Evolutionary conservation across 92 coral and sea anemone genomes (phyloP).

Genomic region (Actinostola sp.): DNA sequence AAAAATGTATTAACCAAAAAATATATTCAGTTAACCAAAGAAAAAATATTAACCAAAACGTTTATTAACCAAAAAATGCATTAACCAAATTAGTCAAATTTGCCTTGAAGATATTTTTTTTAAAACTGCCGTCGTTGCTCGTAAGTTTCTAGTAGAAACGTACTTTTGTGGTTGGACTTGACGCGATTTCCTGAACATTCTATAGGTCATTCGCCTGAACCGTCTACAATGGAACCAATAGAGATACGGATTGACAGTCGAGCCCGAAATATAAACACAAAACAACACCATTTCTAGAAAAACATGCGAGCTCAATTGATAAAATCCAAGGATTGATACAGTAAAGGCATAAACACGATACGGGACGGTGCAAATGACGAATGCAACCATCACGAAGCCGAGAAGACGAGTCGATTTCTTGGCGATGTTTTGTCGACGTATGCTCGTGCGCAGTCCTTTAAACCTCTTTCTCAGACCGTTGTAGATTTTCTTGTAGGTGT

Average conservation of each 20-base stretch:
- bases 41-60: too few relatives aligned
- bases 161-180: too few relatives aligned
- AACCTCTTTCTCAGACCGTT: neutral
- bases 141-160: too few relatives aligned
- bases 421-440: constrained; percentile 2
- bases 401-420: constrained; percentile 3
- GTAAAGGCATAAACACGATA: constrained; percentile 9
- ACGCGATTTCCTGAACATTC: neutral
- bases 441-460: neutral
- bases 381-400: constrained; percentile 31
- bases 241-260: constrained; percentile 34
- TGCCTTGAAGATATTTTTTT: too few relatives aligned
- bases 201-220: constrained; percentile 15
- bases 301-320: constrained; percentile 7
- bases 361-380: constrained; percentile 21
- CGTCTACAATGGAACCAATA: constrained; percentile 37
- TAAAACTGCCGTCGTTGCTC: too few relatives aligned
- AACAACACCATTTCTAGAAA: constrained; percentile 8
- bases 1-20: too few relatives aligned
- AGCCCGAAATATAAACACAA: constrained; percentile 21
- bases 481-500: constrained; percentile 24
- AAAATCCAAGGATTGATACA: constrained; percentile 12
- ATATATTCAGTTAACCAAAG: too few relatives aligned
- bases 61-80: too few relatives aligned
- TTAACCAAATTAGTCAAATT: too few relatives aligned